Conservation (phyloP, 2,888 invertebrate species). For the Lycia hirtaria region DNA sequence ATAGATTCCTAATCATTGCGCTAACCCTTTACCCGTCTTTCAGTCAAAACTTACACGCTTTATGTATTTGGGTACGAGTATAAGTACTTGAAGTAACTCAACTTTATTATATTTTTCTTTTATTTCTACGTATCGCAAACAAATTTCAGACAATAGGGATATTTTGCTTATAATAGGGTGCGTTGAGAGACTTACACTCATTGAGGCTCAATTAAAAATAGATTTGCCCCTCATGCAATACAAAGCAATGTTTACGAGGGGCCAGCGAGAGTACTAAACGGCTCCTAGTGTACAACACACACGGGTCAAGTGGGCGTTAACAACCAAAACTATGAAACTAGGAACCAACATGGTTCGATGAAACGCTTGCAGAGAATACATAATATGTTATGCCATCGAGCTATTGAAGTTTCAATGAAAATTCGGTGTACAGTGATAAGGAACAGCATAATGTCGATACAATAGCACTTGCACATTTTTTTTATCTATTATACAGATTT, state of each 20-base stretch:
- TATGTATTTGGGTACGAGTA: conserved; percentile 31
- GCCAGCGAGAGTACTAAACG: conserved; percentile 54
- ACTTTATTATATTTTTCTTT: neutral
- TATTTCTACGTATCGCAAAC: neutral
- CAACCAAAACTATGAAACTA: conserved; percentile 62
- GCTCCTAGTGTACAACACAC: conserved; percentile 59
- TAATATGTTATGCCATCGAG: conserved; percentile 25
- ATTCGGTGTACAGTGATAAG: neutral
- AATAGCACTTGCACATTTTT: too few relatives aligned
- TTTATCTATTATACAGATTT: too few relatives aligned
- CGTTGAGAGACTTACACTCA: conserved; percentile 53
- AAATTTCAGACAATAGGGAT: neutral
- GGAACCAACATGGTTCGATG: conserved; percentile 51
- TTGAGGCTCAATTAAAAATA: conserved; percentile 69
- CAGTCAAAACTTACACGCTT: conserved; percentile 24
- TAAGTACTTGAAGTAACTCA: neutral
- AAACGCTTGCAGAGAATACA: conserved; percentile 26
- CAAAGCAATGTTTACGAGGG: conserved; percentile 64
- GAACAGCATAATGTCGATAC: too few relatives aligned
- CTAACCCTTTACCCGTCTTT: conserved; percentile 32
- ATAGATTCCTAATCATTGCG: conserved; percentile 43
- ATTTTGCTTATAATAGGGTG: conserved; percentile 44
- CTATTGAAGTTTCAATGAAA: conserved; percentile 15
- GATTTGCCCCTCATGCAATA: conserved; percentile 63
- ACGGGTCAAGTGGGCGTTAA: conserved; percentile 61